Base-by-base conservation (phyloP, 2,113 vertebrate species). In the Campylomormyrus tamandua region DNA sequence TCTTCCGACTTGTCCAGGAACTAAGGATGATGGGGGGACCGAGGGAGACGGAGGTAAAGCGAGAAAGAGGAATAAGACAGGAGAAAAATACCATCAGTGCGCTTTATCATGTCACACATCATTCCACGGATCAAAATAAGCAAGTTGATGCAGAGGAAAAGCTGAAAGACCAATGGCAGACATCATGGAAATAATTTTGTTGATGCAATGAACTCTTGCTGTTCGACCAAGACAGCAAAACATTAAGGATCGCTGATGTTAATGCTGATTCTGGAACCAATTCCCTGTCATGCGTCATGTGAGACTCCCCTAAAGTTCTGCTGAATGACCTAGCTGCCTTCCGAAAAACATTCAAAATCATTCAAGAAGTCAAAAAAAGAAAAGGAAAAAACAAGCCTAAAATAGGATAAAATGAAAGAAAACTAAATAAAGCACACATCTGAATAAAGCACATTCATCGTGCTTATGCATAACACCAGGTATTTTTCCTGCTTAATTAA, bases 1-100 rank as follows among this genome's bases (percentile, higher is more conserved):
- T 99, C 98, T 92, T 99, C 96, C 8, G 98, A 97, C 94, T 99
- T 99, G 94, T 99, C 97, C 94, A 98, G 93, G 94, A 99, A 99
- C 98, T 99, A 90, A 21, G 88, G 80, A 90, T 92, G 70, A 89
- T 42, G 91, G 58, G 89, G 89, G 31, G 90, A 24, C 13, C 91
- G 56, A 49, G 56, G 89, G 3, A 87, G 1, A 42, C 0, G 24
- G 35, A 45, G 62, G 53, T 48, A 87, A 48, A 49, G 49, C 13
- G 21, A 42, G 46, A 13, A 87, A 17, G 49, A 50, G 77, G 3
- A 90, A 80, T 39, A 45, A 9, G 5, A 48, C 87, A 84, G 53
- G 83, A 86, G 8, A 56, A 74, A 88, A 46, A 84, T n/a, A 9
- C 8, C 17, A 21, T 50, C 46, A n/a, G 27, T 8, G 45, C 13